A percentile compares a stretch with the other conserved stretches of the same genome.
Evolutionary conservation across 2,888 invertebrate species (phyloP).

Genomic region (Ephialtes manifestator): DNA sequence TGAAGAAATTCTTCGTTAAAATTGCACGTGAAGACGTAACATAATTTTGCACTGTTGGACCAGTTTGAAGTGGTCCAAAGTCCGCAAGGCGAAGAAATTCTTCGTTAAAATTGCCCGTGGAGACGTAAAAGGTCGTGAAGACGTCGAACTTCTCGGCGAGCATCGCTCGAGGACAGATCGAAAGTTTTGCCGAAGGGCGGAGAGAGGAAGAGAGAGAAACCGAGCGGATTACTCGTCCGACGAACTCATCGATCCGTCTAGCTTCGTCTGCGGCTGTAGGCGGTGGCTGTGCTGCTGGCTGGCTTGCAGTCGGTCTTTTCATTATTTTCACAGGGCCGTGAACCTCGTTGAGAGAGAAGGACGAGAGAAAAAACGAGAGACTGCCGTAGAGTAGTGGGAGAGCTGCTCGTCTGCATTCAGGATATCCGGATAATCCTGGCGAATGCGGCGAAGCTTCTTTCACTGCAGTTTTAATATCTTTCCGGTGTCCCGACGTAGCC

Average conservation of each 20-base stretch:
- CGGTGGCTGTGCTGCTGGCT: conserved; percentile 51
- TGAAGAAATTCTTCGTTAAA: too few species aligned
- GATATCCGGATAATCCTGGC: conserved; percentile 59
- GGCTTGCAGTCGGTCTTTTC: conserved; percentile 52
- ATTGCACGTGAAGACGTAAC: too few species aligned
- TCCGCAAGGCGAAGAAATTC: not conserved
- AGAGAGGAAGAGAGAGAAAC: conserved; percentile 35
- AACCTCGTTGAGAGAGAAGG: conserved; percentile 50
- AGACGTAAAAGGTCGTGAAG: conserved; percentile 11
- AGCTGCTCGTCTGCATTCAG: conserved; percentile 38
- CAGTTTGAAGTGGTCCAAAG: not conserved
- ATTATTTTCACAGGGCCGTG: conserved; percentile 64
- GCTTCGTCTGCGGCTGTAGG: conserved; percentile 57
- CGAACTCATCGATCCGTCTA: conserved; percentile 71
- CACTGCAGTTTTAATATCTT: conserved; percentile 30
- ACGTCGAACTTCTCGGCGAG: conserved; percentile 2
- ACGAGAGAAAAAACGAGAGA: conserved; percentile 68
- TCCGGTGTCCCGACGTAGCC: not conserved
- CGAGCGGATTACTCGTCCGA: conserved; percentile 67
- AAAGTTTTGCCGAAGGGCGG: conserved; percentile 11
- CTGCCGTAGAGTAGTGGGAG: conserved; percentile 30
- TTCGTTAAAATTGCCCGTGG: not conserved
- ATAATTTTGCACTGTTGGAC: too few species aligned
- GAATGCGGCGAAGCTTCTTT: conserved; percentile 6
- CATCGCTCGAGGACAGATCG: conserved; percentile 9